Base-by-base conservation (phyloP, 2,888 invertebrate genomes). In the Drosophila borealis region DNA sequence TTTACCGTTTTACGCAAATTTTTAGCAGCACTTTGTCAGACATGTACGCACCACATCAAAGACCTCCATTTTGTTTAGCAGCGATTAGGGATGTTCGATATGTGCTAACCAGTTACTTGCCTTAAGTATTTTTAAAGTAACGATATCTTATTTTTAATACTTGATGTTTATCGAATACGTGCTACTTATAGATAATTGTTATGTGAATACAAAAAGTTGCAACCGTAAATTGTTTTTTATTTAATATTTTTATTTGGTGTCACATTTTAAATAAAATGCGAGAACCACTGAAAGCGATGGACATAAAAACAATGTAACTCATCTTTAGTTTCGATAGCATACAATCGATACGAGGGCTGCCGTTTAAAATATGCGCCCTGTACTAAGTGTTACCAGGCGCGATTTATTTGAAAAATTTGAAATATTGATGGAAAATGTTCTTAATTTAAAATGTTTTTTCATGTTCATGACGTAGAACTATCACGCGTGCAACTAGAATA, bases 21-120 rank as follows among this genome's bases (percentile, higher is more conserved):
- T 88, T 85, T 81, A 80, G 89, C 89, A 90, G 88, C 90, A 91
- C 91, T 90, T 79, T 88, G 89, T 86, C 89, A 90, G 81, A 91
- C 91, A 91, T 87, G 91, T 90, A 92, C 92, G 92, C 92, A 92
- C 92, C 91, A 92, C 90, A 91, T 91, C 91, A 91, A 91, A 91
- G 90, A 91, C 92, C 92, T 92, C 92, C 92, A 92, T 92, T 92
- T 92, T 92, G 92, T 92, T 92, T 92, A 81, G 73, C 53, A 69
- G 72, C 75, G 70, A 73, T 51, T 69, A 76, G 75, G 21, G 74
- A 72, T 77, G 74, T n/a, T 46, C 70, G 74, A 71, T 74, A 74
- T 55, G 4, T 39, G 36, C 42, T 5, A 21, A 55, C 13, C 37
- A 39, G 55, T 46, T 42, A 57, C 50, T 19, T 2, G 25, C 11